Base-by-base conservation (phyloP, 2,888 invertebrate genomes). In the Deladenus siricidicola region DNA sequence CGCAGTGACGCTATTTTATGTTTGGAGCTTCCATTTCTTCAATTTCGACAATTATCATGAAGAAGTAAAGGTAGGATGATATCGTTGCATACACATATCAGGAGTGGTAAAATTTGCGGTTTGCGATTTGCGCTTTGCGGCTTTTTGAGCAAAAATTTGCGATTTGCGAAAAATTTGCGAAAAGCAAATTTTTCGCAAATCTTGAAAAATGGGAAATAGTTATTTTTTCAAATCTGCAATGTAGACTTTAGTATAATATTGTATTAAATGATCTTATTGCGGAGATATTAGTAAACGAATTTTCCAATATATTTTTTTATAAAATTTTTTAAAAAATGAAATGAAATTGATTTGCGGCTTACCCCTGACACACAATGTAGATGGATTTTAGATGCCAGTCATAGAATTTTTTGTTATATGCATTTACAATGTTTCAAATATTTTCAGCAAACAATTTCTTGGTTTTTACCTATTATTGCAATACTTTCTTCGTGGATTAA, bases 391-490 rank as follows among this genome's bases (percentile, higher is more conserved):
- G 6, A 34, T 34, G 39, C 14, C 6, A 10, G 39, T 14, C 39
- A 14, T 34, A 34, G 14, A 34, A 6, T 34, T 34, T 34, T 34
- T n/a, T n/a, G n/a, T n/a, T n/a, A n/a, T n/a, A n/a, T n/a, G n/a
- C n/a, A n/a, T n/a, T n/a, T n/a, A n/a, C n/a, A n/a, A n/a, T n/a
- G 14, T 10, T 34, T 34, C 14, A 34, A 34, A 34, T 34, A 10
- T 34, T 29, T 63, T 6, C 26, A 67, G 69, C 26, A 50, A 39
- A 66, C 67, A 26, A 47, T 67, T 45, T 48, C 60, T 17, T 76
- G 75, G 74, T 71, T 76, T 49, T 66, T 76, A 23, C 76, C 76
- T 21, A 77, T 76, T 54, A 65, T 76, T 30, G 76, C 76, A 17
- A 73, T 76, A 54, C 69, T 76, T 51, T 65, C 73, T 1, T 74